Conservation (phyloP, 1,140 invertebrate genomes). For the Tetragonula clypearis region DNA sequence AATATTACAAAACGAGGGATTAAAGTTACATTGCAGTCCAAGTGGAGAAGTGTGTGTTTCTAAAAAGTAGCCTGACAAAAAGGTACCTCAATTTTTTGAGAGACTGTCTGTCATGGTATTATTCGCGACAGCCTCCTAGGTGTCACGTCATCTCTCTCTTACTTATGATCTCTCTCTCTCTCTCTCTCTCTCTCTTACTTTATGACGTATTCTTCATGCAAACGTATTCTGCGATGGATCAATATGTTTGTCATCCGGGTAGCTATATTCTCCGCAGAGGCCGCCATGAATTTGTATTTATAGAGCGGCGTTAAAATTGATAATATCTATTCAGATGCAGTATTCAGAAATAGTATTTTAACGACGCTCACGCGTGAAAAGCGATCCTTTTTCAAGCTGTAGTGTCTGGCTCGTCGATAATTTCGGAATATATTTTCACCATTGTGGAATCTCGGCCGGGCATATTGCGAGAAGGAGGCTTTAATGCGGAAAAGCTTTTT, state of each 20-base stretch:
- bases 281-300: background rate
- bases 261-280: background rate
- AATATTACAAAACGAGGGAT: background rate
- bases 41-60: background rate
- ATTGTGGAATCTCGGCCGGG: background rate
- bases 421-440: background rate
- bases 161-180: no score
- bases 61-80: background rate
- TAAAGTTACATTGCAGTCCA: background rate
- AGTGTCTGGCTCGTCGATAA: background rate
- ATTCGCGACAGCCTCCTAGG: conserved; percentile 12
- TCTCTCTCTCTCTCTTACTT: background rate
- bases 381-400: background rate
- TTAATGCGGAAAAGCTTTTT: background rate
- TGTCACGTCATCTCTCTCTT: background rate
- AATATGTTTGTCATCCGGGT: background rate
- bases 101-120: background rate
- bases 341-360: conserved; percentile 4
- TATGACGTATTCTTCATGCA: background rate
- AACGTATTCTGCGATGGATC: conserved; percentile 1
- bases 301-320: conserved; percentile 4
- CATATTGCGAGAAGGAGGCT: background rate
- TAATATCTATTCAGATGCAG: background rate
- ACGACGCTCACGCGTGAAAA: background rate
- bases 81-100: background rate